A percentile compares a stretch with the other conserved stretches of the same genome.
Evolutionary conservation across 2,888 invertebrate genomes (phyloP).

Genomic region (Eretmocerus hayati): DNA sequence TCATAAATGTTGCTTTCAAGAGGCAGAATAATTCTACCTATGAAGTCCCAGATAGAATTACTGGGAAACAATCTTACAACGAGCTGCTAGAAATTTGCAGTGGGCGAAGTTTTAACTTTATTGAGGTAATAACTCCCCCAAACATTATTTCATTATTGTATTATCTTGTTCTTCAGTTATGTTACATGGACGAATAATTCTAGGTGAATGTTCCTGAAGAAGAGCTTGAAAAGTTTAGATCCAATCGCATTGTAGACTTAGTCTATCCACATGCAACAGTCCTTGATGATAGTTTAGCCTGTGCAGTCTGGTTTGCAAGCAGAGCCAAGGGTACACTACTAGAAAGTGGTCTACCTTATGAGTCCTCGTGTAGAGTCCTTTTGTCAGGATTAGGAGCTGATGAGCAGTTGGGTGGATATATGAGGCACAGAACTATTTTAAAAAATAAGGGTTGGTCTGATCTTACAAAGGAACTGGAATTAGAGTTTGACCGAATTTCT

Average conservation of each 20-base stretch:
- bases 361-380: constrained; percentile 64
- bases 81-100: constrained; percentile 67
- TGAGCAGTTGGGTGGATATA: constrained; percentile 93
- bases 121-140: constrained; percentile 51
- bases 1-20: constrained; percentile 91
- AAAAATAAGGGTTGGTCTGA: constrained; percentile 52
- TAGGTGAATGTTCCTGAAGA: constrained; percentile 62
- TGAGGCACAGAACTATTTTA: constrained; percentile 72
- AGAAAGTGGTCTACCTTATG: constrained; percentile 39
- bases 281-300: constrained; percentile 92
- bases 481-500: constrained; percentile 82
- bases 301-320: constrained; percentile 95
- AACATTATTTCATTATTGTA: neutral
- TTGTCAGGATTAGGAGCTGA: constrained; percentile 93
- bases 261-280: constrained; percentile 81
- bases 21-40: constrained; percentile 47
- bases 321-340: constrained; percentile 56
- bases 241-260: constrained; percentile 61
- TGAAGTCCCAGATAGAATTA: constrained; percentile 78
- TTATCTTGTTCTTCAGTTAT: neutral
- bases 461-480: constrained; percentile 52
- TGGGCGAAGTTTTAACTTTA: constrained; percentile 71
- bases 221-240: constrained; percentile 57
- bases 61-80: constrained; percentile 63
- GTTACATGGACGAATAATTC: constrained; percentile 13